phyloP scores from a whole-genome alignment of 2,113 vertebrate species.

The Siniperca knerii region DNA sequence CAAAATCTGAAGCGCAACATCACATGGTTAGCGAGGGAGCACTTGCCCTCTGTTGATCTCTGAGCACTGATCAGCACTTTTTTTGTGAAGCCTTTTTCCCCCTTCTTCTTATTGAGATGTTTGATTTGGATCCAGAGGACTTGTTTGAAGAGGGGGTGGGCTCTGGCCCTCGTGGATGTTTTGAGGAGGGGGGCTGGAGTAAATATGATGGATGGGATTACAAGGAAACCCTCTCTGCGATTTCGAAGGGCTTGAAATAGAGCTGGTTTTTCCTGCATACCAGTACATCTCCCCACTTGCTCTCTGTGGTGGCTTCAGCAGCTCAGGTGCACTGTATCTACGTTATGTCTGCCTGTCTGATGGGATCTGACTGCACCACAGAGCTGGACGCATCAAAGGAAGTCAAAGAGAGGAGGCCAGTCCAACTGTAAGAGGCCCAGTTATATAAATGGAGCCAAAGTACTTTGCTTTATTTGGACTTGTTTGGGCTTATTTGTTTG shows the following conservation, averaged over 20 bases:
- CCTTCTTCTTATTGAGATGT: constrained; percentile 62
- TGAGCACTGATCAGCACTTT: constrained; percentile 47
- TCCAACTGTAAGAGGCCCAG: constrained; percentile 80
- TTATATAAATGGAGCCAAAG: constrained; percentile 83
- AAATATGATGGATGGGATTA: constrained; percentile 79
- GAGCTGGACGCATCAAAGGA: constrained; percentile 76
- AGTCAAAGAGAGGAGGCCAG: constrained; percentile 69
- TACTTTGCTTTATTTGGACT: constrained; percentile 85
- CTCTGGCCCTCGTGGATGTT: constrained; percentile 57
- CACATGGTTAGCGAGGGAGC: constrained; percentile 64
- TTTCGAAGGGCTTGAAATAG: constrained; percentile 78
- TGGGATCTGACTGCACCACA: constrained; percentile 76
- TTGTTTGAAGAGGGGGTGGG: constrained; percentile 79
- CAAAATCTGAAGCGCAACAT: constrained; percentile 76
- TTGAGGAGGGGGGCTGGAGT: constrained; percentile 57
- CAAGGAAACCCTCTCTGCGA: constrained; percentile 80
- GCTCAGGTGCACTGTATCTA: constrained; percentile 81
- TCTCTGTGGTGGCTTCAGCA: constrained; percentile 66
- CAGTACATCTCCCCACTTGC: constrained; percentile 79
- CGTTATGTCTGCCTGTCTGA: constrained; percentile 72
- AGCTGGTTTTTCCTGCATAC: constrained; percentile 78
- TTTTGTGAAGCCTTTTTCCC: constrained; percentile 12
- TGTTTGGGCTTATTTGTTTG: constrained; percentile 83
- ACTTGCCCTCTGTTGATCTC: constrained; percentile 69
- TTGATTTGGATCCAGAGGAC: constrained; percentile 71